Base-by-base conservation (phyloP, 2,113 vertebrate species). In the Panthera uncia region DNA sequence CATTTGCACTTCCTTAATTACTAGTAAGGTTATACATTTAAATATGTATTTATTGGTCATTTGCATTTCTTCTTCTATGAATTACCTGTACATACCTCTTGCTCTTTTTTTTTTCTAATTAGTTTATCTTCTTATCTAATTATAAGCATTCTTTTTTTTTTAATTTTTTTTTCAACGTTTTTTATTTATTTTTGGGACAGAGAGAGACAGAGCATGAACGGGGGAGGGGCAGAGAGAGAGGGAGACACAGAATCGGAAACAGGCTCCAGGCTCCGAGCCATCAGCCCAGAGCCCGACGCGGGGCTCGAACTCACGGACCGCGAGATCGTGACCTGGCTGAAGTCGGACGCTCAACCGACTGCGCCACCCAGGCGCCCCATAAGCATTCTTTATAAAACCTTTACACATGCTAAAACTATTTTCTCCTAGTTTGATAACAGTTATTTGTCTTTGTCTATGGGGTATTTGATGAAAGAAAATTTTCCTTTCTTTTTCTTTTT, bases 401-500 rank as follows among this genome's bases (percentile, higher is more conserved):
- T 89, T 83, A 52, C 1, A 25, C 7, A 16, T 63, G 45, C 65
- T 66, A 25, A 96, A 91, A 74, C 2, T 61, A 1, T 52, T 90
- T 78, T 94, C 48, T 92, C 19, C 5, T 19, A 55, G n/a, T 79
- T 93, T 89, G 36, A 76, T 87, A 18, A 79, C 3, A 91, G 55
- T 41, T 61, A 52, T 50, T 87, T 90, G 27, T 92, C 79, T 61
- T 83, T 83, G 29, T 48, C 41, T 88, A 18, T 2, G 4, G 29
- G 7, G 25, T 41, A 25, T 92, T 87, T 66, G 16, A 38, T 16
- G 27, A 18, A 68, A 50, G 31, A 48, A 92, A 38, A 1, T 19
- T 89, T 92, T 92, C 13, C 8, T 89, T 96, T 96, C 27, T 63
- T 18, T 87, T 91, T 25, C 19, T 50, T 80, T 38, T 50, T 93